Evolutionary conservation across 2,888 invertebrate species (phyloP).

Genomic region (Acleris laterana): DNA sequence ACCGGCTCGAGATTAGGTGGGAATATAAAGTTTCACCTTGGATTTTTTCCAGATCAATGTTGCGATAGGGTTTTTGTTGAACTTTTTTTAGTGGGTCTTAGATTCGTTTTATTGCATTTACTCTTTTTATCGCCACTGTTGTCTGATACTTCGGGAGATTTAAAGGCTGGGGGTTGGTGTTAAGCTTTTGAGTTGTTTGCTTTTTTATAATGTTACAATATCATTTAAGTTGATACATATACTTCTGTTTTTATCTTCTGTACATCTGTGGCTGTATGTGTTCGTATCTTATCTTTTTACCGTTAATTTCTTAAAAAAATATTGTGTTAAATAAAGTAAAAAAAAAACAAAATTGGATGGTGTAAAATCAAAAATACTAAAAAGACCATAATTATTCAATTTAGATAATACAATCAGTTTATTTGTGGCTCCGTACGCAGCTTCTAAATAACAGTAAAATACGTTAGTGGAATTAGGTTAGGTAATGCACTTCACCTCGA

Average conservation of each 20-base stretch:
- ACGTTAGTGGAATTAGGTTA: not conserved
- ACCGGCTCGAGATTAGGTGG: constrained; percentile 62
- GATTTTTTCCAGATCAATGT: constrained; percentile 50
- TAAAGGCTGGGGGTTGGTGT: constrained; percentile 3
- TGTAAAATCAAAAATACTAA: too few relatives aligned
- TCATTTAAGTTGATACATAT: not conserved
- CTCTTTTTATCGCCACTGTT: constrained; percentile 21
- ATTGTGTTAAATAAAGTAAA: too few relatives aligned
- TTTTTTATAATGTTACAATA: not conserved
- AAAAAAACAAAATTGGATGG: too few relatives aligned
- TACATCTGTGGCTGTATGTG: not conserved
- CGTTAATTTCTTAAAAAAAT: too few relatives aligned
- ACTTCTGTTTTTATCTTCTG: not conserved
- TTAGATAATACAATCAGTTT: too few relatives aligned
- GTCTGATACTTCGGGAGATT: constrained; percentile 7
- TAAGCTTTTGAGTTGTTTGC: not conserved
- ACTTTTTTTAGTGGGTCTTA: constrained; percentile 31
- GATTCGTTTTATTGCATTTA: constrained; percentile 33
- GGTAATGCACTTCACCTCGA: not conserved
- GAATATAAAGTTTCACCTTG: constrained; percentile 65
- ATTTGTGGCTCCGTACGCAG: not conserved
- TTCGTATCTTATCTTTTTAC: not conserved
- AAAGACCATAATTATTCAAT: too few relatives aligned
- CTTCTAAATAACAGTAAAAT: not conserved
- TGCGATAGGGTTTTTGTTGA: constrained; percentile 36